Percentiles rank a stretch among this genome's conserved stretches.
phyloP scores from a whole-genome alignment of 2,797 vertebrate species.

The Hemibagrus guttatus region DNA sequence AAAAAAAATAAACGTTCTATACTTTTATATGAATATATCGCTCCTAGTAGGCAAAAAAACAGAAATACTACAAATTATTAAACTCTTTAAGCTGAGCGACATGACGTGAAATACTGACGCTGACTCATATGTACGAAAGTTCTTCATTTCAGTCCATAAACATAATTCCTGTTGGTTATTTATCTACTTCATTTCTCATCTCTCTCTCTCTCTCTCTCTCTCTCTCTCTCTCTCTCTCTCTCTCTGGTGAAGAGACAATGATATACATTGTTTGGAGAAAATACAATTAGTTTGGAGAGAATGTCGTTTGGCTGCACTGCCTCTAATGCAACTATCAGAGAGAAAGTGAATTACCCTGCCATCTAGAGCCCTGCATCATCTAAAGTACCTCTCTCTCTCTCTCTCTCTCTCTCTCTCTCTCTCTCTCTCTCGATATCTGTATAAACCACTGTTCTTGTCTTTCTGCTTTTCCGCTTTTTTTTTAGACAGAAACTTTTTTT shows the following conservation, averaged over 20 bases:
- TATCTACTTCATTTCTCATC: background rate
- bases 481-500: conserved; percentile 41
- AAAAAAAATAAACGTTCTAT: no score
- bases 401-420: background rate
- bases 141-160: background rate
- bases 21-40: no score
- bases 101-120: background rate
- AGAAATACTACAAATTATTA: no score
- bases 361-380: conserved; percentile 32
- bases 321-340: conserved; percentile 50
- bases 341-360: conserved; percentile 48
- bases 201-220: background rate
- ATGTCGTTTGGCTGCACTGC: conserved; percentile 44
- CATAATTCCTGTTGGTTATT: background rate
- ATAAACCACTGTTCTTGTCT: conserved; percentile 5
- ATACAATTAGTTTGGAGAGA: conserved; percentile 52
- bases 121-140: background rate
- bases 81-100: background rate
- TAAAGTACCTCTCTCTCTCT: conserved; percentile 1
- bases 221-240: conserved; percentile 17
- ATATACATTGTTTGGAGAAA: conserved; percentile 45
- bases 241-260: background rate
- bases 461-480: background rate
- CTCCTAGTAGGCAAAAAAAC: no score
- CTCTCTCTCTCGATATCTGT: background rate